Conservation (phyloP, 2,797 vertebrate genomes). For the Tenualosa thibaudeaui region DNA sequence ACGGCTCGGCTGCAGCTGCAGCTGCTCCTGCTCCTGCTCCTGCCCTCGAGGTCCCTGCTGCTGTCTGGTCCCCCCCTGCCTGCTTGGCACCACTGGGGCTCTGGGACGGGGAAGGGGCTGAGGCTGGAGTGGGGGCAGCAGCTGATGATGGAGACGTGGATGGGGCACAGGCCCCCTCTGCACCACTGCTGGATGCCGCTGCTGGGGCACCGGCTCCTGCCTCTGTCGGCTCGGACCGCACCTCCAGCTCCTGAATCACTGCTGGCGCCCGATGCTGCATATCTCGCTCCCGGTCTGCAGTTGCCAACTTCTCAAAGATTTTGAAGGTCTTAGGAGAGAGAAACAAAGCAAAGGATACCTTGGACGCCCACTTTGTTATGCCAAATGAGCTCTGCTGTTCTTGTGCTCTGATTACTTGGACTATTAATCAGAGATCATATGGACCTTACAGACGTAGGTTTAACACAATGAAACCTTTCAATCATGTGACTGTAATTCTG, state of each 20-base stretch:
- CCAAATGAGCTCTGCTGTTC: neutral
- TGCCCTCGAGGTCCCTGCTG: neutral
- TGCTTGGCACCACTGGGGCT: neutral
- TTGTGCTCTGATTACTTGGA: neutral
- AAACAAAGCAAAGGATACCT: neutral
- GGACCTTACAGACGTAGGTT: too few relatives aligned
- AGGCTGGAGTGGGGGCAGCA: neutral
- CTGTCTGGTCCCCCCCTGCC: neutral
- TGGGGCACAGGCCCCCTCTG: neutral
- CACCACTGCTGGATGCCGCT: neutral
- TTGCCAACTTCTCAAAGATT: slow-evolving; percentile 84
- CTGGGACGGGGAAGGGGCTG: neutral
- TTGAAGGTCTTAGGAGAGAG: slow-evolving; percentile 78
- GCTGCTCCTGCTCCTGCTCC: slow-evolving; percentile 23
- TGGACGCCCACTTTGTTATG: neutral
- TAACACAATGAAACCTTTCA: too few relatives aligned
- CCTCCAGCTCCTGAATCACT: slow-evolving; percentile 69
- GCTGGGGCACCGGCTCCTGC: slow-evolving; percentile 20
- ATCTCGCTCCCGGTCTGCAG: slow-evolving; percentile 81
- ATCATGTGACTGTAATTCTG: too few relatives aligned
- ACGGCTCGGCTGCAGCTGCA: slow-evolving; percentile 47
- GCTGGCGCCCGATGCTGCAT: slow-evolving; percentile 69
- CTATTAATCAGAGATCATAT: neutral
- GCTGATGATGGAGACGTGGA: neutral
- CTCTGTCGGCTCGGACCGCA: slow-evolving; percentile 65